Evolutionary conservation across 2,113 vertebrate genomes (phyloP).

Genomic region (Peromyscus polionotus): DNA sequence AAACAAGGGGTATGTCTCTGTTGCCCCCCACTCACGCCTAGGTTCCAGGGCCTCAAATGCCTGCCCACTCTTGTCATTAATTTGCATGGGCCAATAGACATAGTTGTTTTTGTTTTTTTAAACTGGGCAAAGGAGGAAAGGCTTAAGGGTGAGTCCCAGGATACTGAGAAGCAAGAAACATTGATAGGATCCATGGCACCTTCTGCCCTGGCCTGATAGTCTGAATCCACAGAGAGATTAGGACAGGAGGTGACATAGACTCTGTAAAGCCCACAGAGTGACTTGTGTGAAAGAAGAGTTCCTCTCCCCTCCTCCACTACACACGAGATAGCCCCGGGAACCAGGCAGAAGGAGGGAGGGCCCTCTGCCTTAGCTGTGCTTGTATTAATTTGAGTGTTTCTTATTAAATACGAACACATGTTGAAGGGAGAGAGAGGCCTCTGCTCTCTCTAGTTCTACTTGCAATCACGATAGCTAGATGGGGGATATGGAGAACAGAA

Average conservation of each 20-base stretch:
- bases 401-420: background rate
- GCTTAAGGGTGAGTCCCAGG: background rate
- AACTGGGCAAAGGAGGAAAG: background rate
- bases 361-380: background rate
- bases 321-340: background rate
- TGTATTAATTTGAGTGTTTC: background rate
- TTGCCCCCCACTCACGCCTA: background rate
- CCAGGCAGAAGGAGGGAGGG: background rate
- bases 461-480: accelerated
- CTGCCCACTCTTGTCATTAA: background rate
- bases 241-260: too few relatives aligned
- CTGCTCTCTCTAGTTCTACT: background rate
- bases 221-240: background rate
- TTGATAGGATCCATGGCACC: accelerated
- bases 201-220: background rate
- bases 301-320: background rate
- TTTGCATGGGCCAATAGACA: background rate
- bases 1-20: background rate
- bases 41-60: background rate
- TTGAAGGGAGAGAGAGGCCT: background rate
- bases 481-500: accelerated
- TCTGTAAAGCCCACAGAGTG: background rate
- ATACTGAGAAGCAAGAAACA: background rate
- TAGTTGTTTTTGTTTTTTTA: background rate
- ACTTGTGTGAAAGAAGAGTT: background rate